Evolutionary conservation across 2,888 invertebrate genomes (phyloP).

Genomic region (Lithophane leautieri): DNA sequence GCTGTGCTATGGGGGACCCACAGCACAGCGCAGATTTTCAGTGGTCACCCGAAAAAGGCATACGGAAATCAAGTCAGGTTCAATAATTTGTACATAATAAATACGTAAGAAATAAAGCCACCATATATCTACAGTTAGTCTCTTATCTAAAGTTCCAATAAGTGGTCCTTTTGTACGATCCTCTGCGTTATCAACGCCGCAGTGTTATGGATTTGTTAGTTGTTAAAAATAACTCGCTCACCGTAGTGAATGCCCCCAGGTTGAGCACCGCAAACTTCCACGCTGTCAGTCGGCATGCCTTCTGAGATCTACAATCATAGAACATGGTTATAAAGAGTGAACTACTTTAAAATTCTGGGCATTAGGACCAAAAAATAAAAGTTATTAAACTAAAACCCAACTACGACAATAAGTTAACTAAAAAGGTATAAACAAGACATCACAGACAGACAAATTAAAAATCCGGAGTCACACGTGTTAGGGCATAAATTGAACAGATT

Average conservation of each 20-base stretch:
- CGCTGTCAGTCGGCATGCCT: constrained; percentile 82
- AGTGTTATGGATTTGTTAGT: constrained; percentile 38
- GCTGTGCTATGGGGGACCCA: too few species aligned
- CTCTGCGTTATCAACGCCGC: neutral
- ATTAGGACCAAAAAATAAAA: neutral
- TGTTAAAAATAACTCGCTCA: constrained; percentile 63
- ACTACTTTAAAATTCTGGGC: neutral
- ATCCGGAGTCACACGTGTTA: too few species aligned
- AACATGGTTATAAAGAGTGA: neutral
- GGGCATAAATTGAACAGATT: too few species aligned
- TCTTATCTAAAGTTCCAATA: neutral
- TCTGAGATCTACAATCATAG: constrained; percentile 74
- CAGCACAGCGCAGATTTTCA: too few species aligned
- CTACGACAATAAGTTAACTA: too few species aligned
- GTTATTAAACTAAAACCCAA: too few species aligned
- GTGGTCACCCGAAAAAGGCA: too few species aligned
- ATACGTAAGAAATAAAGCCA: too few species aligned
- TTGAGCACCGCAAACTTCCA: constrained; percentile 81
- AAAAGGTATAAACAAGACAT: too few species aligned
- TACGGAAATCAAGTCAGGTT: too few species aligned
- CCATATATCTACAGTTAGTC: neutral
- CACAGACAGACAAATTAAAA: too few species aligned
- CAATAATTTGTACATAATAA: too few species aligned
- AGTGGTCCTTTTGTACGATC: constrained; percentile 5
- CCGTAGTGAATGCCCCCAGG: constrained; percentile 79